A percentile compares a stretch with the other conserved stretches of the same genome.
Evolutionary conservation across 2,888 invertebrate genomes (phyloP).

Genomic region (Trichopoda pennipes): DNA sequence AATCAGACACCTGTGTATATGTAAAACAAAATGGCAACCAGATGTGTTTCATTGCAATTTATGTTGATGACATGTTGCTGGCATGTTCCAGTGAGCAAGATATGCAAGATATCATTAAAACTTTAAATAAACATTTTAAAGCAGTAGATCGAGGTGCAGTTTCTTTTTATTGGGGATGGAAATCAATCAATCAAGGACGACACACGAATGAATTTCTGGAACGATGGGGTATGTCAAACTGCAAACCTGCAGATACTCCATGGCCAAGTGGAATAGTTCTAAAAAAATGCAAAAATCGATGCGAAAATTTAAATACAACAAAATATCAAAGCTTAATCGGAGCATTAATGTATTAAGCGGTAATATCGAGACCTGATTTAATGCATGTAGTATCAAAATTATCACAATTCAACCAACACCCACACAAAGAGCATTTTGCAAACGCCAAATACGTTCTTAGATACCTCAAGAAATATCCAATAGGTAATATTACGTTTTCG

Average conservation of each 20-base stretch:
- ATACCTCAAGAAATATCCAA: constrained; percentile 8
- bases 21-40: neutral
- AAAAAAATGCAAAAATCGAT: constrained; percentile 44
- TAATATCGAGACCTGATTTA: constrained; percentile 22
- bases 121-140: constrained; percentile 29
- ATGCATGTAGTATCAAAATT: constrained; percentile 30
- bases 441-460: neutral
- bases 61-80: constrained; percentile 42
- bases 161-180: neutral
- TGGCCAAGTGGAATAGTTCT: constrained; percentile 51
- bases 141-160: neutral
- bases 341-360: neutral
- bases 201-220: constrained; percentile 41
- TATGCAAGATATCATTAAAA: neutral
- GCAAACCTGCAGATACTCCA: constrained; percentile 55
- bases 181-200: neutral
- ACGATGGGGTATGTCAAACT: constrained; percentile 51
- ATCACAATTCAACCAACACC: constrained; percentile 8
- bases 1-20: constrained; percentile 33
- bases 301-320: constrained; percentile 18
- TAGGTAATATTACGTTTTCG: too few species aligned
- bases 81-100: neutral
- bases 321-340: neutral
- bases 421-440: constrained; percentile 7
- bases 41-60: constrained; percentile 24